phyloP scores from a whole-genome alignment of 1,140 invertebrate species.

The Papilio aristodemus region DNA sequence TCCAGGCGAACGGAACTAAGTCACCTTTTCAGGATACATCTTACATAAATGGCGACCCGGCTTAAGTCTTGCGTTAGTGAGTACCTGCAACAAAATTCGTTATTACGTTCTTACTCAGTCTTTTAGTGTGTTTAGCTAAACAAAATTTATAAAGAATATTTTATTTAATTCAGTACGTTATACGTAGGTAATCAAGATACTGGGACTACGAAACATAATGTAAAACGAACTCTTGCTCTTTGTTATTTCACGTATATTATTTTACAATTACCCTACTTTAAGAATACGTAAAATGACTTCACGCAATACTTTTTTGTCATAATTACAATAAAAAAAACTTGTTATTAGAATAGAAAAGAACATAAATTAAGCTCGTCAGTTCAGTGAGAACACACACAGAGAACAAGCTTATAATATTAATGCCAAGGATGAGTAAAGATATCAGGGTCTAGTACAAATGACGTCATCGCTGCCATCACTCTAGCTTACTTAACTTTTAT shows the following conservation, averaged over 20 bases:
- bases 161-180: no score
- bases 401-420: not conserved
- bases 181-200: not conserved
- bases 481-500: slow-evolving; percentile 7
- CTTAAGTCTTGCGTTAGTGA: not conserved
- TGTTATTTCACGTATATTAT: not conserved
- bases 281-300: no score
- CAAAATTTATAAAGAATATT: no score
- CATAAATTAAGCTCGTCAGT: not conserved
- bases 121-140: not conserved
- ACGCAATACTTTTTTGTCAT: no score
- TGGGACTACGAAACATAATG: no score
- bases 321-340: no score
- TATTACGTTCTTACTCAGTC: not conserved
- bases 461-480: not conserved
- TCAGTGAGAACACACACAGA: no score
- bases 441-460: not conserved
- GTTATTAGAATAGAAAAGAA: no score
- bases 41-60: not conserved
- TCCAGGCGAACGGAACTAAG: slow-evolving; percentile 50
- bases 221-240: no score
- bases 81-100: slow-evolving; percentile 44
- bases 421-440: not conserved
- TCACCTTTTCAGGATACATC: slow-evolving; percentile 49
- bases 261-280: not conserved